phyloP scores from a whole-genome alignment of 2,113 vertebrate genomes.

The Bostrychus sinensis region DNA sequence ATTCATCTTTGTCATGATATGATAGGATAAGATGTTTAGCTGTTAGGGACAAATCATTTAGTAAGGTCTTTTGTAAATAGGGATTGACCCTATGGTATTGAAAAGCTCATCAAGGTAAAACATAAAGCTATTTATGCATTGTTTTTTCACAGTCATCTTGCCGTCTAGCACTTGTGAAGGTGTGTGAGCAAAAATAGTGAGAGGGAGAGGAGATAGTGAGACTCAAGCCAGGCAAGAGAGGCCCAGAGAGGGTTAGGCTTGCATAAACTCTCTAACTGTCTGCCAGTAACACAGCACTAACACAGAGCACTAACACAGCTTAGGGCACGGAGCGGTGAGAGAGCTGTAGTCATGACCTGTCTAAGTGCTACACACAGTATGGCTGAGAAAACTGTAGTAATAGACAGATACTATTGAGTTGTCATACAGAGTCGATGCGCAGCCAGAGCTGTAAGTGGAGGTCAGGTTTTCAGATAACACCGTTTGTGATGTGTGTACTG shows the following conservation, averaged over 20 bases:
- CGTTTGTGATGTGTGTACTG: constrained; percentile 41
- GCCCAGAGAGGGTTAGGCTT: constrained; percentile 75
- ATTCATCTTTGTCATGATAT: constrained; percentile 25
- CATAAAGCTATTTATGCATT: constrained; percentile 80
- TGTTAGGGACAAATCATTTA: constrained; percentile 39
- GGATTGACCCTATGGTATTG: constrained; percentile 69
- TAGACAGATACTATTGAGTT: constrained; percentile 55
- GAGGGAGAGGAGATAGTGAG: constrained; percentile 60
- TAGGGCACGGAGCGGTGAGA: constrained; percentile 56
- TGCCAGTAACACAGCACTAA: constrained; percentile 70
- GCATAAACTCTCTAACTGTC: constrained; percentile 72
- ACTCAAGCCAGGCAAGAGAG: constrained; percentile 69
- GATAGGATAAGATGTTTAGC: too few species aligned
- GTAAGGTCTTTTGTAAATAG: constrained; percentile 46
- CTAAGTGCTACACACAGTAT: constrained; percentile 68
- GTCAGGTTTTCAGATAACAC: constrained; percentile 10
- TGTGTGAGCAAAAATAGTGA: constrained; percentile 53
- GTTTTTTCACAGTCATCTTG: constrained; percentile 80
- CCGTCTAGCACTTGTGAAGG: constrained; percentile 68
- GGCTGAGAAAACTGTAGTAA: constrained; percentile 44
- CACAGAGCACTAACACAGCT: constrained; percentile 68
- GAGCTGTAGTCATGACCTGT: constrained; percentile 66
- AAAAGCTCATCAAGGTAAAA: constrained; percentile 69
- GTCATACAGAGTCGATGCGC: constrained; percentile 27
- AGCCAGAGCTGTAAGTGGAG: constrained; percentile 27